phyloP scores from a whole-genome alignment of 2,888 invertebrate genomes.

The Bhutanitis thaidina region DNA sequence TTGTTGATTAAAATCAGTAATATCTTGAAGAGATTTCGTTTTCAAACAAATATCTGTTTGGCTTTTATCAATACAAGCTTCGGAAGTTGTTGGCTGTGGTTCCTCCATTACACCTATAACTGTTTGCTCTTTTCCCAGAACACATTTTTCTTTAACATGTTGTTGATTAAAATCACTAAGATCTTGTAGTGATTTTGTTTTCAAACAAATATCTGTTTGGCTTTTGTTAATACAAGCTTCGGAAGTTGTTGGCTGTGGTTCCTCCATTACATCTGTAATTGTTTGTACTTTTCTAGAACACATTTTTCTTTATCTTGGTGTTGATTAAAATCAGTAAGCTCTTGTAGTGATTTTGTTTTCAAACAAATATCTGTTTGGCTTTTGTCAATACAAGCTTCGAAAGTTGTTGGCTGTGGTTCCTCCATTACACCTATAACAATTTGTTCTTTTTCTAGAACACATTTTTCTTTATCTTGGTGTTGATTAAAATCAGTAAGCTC shows the following conservation, averaged over 20 bases:
- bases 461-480: background rate
- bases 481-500: background rate
- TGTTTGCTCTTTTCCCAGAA: constrained; percentile 9
- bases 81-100: constrained; percentile 27
- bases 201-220: background rate
- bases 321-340: background rate
- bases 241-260: constrained; percentile 27
- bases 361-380: background rate
- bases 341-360: constrained; percentile 15
- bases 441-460: constrained; percentile 9
- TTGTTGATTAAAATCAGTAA: background rate
- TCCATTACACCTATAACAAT: background rate
- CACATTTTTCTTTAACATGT: background rate
- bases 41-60: background rate
- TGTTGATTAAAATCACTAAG: background rate
- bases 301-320: background rate
- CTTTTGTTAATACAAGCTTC: background rate
- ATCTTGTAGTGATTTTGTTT: constrained; percentile 14
- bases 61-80: background rate
- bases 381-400: constrained; percentile 5
- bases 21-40: constrained; percentile 15
- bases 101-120: background rate
- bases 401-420: constrained; percentile 26
- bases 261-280: background rate
- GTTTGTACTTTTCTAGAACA: constrained; percentile 9